Evolutionary conservation across 2,113 vertebrate species (phyloP).

Genomic region (Genyomyrus donnyi): DNA sequence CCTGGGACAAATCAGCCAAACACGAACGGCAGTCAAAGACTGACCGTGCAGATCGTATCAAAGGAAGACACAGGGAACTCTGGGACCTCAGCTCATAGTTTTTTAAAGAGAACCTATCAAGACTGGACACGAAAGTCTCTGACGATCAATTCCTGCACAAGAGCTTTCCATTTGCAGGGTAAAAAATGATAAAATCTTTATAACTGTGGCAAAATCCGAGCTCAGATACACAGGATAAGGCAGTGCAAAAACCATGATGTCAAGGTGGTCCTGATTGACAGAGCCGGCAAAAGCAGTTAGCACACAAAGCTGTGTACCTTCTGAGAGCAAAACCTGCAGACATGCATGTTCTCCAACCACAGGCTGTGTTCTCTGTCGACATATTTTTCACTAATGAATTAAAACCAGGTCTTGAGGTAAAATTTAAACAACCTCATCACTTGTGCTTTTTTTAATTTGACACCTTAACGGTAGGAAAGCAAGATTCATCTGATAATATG

Average conservation of each 20-base stretch:
- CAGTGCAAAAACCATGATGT: too few relatives aligned
- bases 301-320: background rate
- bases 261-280: background rate
- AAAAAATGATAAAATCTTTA: slow-evolving; percentile 18
- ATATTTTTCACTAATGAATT: too few relatives aligned
- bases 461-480: background rate
- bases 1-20: background rate
- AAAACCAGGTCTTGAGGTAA: background rate
- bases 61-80: background rate
- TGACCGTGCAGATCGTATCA: background rate
- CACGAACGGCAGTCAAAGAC: background rate
- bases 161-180: background rate
- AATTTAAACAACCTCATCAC: background rate
- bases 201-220: background rate
- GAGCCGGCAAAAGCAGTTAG: background rate
- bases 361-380: background rate
- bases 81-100: background rate
- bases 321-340: background rate
- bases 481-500: background rate
- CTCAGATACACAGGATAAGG: background rate
- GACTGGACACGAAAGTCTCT: background rate
- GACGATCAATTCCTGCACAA: background rate
- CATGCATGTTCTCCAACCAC: background rate
- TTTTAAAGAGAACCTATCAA: slow-evolving; percentile 6
- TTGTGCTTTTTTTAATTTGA: background rate